These are phyloP conservation scores for Indicator maculatus DNA, from an alignment of 2,113 vertebrate species.

Conservation along the genomic window DNA sequence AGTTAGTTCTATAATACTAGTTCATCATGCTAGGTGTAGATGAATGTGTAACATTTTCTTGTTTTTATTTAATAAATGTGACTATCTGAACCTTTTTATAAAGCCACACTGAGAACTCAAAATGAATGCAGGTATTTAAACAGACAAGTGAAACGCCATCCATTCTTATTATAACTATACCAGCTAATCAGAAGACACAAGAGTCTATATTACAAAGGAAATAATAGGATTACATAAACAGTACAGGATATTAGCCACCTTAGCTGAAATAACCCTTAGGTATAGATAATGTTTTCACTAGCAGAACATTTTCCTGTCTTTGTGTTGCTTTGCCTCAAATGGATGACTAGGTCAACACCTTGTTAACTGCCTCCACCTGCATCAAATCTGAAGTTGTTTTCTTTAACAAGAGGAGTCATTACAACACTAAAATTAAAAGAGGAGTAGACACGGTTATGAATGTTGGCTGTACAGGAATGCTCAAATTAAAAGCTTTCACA, in stretches of 20 bases:
- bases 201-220: slow-evolving; percentile 43
- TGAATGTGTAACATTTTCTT: not conserved
- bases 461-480: not conserved
- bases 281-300: slow-evolving; percentile 62
- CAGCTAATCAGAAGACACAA: not conserved
- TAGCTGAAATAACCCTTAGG: slow-evolving; percentile 56
- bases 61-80: not conserved
- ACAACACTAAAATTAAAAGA: not conserved
- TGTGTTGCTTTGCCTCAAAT: slow-evolving; percentile 76
- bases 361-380: slow-evolving; percentile 52
- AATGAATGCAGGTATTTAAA: not conserved
- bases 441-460: not conserved
- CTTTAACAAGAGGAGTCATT: not conserved
- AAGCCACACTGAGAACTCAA: not conserved
- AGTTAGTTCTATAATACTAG: not conserved
- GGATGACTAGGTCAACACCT: slow-evolving; percentile 54
- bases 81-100: not conserved
- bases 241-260: slow-evolving; percentile 54
- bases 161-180: not conserved
- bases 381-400: slow-evolving; percentile 40
- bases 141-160: not conserved
- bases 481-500: not conserved
- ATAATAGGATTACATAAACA: slow-evolving; percentile 12
- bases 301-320: slow-evolving; percentile 68
- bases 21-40: not conserved